phyloP scores from a whole-genome alignment of 2,113 vertebrate species.

The Labrus mixtus region DNA sequence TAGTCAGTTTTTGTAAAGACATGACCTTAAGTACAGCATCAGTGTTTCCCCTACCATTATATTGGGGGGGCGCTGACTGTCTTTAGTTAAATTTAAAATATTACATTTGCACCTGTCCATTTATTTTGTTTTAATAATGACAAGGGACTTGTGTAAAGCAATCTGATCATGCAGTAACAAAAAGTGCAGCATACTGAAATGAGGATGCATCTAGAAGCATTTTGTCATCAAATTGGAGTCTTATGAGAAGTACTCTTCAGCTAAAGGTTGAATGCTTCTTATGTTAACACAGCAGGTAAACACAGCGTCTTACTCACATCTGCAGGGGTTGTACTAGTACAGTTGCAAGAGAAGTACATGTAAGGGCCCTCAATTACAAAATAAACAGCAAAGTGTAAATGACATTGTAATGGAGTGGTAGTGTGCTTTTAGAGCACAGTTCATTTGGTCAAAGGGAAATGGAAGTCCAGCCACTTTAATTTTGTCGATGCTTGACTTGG shows the following conservation, averaged over 20 bases:
- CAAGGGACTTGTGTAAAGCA: background rate
- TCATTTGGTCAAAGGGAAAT: constrained; percentile 58
- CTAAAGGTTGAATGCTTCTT: constrained; percentile 30
- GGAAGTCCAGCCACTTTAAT: constrained; percentile 21
- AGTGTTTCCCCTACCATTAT: no score
- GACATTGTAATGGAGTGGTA: constrained; percentile 42
- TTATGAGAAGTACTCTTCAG: background rate
- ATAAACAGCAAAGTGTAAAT: constrained; percentile 51
- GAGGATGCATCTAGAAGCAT: background rate
- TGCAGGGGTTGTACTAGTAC: constrained; percentile 38
- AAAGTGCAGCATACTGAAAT: background rate
- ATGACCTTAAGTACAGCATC: background rate
- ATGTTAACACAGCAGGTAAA: background rate
- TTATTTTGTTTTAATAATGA: background rate
- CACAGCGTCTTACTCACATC: constrained; percentile 37
- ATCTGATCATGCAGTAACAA: background rate
- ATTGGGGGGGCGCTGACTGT: background rate
- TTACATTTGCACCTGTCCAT: background rate
- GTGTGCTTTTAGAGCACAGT: constrained; percentile 51
- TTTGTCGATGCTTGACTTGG: constrained; percentile 39
- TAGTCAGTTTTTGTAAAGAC: background rate
- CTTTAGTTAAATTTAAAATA: background rate
- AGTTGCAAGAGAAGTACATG: constrained; percentile 46
- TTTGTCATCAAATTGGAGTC: background rate
- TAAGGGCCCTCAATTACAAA: constrained; percentile 46